Conservation (phyloP, 2,113 vertebrate species). For the Pelecanoides urinatrix region DNA sequence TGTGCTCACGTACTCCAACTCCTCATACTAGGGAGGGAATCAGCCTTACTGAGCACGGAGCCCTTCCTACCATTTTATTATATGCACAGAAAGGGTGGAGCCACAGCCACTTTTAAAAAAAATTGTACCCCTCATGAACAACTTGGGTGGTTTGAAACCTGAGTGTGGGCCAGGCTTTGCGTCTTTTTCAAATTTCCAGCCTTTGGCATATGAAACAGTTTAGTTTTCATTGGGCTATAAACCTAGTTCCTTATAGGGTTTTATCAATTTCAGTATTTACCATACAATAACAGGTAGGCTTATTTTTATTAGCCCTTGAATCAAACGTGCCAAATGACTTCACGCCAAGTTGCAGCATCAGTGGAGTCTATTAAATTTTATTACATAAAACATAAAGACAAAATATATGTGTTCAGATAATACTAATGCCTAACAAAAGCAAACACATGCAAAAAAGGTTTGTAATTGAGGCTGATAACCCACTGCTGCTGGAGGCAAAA, state of each 20-base stretch:
- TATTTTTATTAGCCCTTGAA: slow-evolving; percentile 10
- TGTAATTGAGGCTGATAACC: background rate
- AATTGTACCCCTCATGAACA: background rate
- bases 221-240: background rate
- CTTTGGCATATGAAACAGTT: background rate
- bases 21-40: background rate
- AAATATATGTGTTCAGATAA: background rate
- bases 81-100: background rate
- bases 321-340: background rate
- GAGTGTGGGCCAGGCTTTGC: background rate
- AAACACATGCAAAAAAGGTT: background rate
- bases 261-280: background rate
- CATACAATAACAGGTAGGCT: background rate
- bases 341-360: background rate
- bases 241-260: background rate
- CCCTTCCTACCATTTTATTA: background rate
- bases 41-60: accelerated
- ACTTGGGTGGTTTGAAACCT: background rate
- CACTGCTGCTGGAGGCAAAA: background rate
- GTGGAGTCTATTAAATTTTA: slow-evolving; percentile 10
- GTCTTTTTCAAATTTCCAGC: background rate
- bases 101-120: background rate
- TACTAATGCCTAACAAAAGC: background rate
- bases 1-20: accelerated
- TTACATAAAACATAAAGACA: slow-evolving; percentile 10